Conservation (phyloP, 2,888 invertebrate genomes). For the Zeuzera pyrina region DNA sequence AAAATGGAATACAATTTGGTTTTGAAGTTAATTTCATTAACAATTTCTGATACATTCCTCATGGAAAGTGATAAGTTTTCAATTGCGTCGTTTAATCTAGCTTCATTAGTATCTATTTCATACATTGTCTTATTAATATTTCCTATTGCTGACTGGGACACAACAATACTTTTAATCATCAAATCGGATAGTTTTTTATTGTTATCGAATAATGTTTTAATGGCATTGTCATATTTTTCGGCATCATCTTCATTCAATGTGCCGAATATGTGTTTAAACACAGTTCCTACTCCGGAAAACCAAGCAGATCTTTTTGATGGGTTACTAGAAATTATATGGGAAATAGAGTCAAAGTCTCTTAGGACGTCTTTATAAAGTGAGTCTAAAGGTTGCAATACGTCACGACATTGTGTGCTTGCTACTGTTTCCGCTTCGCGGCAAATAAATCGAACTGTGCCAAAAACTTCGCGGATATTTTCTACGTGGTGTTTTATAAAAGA, state of each 20-base stretch:
- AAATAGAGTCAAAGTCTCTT: constrained; percentile 12
- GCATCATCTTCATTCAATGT: constrained; percentile 19
- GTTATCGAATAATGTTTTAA: constrained; percentile 10
- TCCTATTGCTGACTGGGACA: background rate
- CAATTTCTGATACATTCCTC: constrained; percentile 9
- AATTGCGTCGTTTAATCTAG: background rate
- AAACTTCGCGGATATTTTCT: constrained; percentile 12
- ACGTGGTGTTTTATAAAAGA: constrained; percentile 14
- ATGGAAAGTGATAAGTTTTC: constrained; percentile 3
- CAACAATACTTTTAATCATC: constrained; percentile 9
- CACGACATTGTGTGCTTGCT: constrained; percentile 5
- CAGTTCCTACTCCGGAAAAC: constrained; percentile 16
- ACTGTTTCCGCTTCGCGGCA: constrained; percentile 10
- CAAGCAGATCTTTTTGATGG: constrained; percentile 15
- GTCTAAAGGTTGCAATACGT: constrained; percentile 8
- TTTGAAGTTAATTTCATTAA: constrained; percentile 4
- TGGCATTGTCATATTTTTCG: constrained; percentile 14
- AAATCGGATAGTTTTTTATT: constrained; percentile 13
- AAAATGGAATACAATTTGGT: constrained; percentile 8
- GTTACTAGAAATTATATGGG: constrained; percentile 11
- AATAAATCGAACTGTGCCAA: constrained; percentile 8
- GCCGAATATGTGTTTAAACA: constrained; percentile 18
- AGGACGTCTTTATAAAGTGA: constrained; percentile 7
- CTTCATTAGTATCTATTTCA: background rate
- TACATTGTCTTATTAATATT: background rate